Percentiles rank a stretch among this genome's conserved stretches.
Conservation (phyloP, 2,888 invertebrate species). For the Eristalinus sepulchralis region DNA sequence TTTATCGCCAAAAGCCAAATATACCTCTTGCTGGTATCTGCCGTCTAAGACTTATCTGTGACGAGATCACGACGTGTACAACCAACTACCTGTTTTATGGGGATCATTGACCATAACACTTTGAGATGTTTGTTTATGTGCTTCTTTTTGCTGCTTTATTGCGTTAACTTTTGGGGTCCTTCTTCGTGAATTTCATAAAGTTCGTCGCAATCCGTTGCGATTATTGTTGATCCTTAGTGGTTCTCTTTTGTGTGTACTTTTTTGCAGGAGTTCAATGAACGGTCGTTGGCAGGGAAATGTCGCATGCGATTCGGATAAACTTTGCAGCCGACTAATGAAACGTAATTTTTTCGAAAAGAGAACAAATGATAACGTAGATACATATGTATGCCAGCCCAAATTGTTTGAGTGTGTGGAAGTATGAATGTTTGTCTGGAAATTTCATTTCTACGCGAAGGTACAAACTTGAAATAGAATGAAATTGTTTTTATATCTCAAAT, state of each 20-base stretch:
- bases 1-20: neutral
- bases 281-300: slow-evolving; percentile 8
- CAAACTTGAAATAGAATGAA: neutral
- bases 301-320: neutral
- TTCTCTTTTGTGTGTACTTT: neutral
- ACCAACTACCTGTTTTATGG: slow-evolving; percentile 6
- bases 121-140: slow-evolving; percentile 2
- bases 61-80: neutral
- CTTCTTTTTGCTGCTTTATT: neutral
- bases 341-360: neutral
- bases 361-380: neutral
- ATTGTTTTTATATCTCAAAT: neutral
- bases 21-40: neutral
- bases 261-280: slow-evolving; percentile 32
- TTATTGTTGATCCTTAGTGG: neutral
- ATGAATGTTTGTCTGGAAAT: neutral
- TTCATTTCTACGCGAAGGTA: neutral
- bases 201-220: slow-evolving; percentile 22
- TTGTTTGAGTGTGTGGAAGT: neutral
- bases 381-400: neutral
- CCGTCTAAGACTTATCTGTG: neutral
- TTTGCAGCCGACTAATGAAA: neutral
- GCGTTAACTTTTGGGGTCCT: neutral
- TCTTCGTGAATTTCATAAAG: neutral
- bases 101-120: slow-evolving; percentile 39